Evolutionary conservation across 2,888 invertebrate species (phyloP).

Genomic region (Panzeria rudis): DNA sequence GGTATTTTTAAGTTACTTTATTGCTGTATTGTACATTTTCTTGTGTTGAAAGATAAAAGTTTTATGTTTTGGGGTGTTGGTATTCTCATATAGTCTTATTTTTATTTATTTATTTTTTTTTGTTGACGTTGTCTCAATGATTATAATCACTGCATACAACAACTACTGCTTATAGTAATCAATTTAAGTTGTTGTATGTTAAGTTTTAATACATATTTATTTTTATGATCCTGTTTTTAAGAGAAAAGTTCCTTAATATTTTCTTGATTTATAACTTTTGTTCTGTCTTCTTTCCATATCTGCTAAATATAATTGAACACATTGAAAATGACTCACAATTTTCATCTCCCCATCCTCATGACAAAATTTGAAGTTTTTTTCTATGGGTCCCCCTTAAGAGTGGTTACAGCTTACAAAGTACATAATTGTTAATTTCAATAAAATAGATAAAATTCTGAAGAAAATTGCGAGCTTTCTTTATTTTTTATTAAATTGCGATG

Average conservation of each 20-base stretch:
- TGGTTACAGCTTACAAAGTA: conserved; percentile 43
- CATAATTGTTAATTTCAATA: conserved; percentile 34
- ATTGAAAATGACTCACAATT: conserved; percentile 66
- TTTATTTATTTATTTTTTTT: conserved; percentile 28
- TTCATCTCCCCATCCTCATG: conserved; percentile 58
- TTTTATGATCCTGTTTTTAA: no score
- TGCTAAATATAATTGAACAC: conserved; percentile 52
- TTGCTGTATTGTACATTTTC: conserved; percentile 11
- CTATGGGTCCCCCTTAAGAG: conserved; percentile 19
- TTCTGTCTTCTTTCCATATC: conserved; percentile 14
- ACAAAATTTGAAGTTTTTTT: not conserved
- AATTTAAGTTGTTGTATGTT: conserved; percentile 28
- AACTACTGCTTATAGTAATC: conserved; percentile 39
- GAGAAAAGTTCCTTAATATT: conserved; percentile 19
- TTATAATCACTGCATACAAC: conserved; percentile 53
- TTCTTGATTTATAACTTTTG: conserved; percentile 45
- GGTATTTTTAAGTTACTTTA: conserved; percentile 34
- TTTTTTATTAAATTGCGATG: conserved; percentile 40
- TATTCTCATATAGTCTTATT: conserved; percentile 11
- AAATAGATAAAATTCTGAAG: conserved; percentile 49
- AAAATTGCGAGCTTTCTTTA: conserved; percentile 50
- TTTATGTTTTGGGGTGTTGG: conserved; percentile 64
- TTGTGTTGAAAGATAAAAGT: conserved; percentile 38
- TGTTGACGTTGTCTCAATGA: conserved; percentile 59
- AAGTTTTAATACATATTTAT: conserved; percentile 4